These are phyloP conservation scores for Rotaria magnacalcarata DNA, from an alignment of 2,888 invertebrate species.

Conservation along the genomic window DNA sequence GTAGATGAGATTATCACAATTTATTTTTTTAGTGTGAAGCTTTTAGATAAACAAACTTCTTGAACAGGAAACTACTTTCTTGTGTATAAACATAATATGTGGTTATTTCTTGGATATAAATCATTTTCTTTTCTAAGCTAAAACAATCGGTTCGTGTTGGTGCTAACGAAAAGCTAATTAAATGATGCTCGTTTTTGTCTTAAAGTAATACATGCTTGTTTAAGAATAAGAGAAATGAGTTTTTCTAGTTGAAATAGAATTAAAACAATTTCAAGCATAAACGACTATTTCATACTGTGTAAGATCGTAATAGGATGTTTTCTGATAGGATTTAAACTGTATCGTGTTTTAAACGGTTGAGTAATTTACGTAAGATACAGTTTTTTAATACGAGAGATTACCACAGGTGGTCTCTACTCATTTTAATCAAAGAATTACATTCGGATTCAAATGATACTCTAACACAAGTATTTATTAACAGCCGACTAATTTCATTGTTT, in stretches of 20 bases:
- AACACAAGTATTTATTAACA: no score
- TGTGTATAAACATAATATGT: neutral
- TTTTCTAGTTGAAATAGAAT: neutral
- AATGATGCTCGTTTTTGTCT: neutral
- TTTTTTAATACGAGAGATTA: no score
- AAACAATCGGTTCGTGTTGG: neutral
- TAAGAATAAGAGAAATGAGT: no score
- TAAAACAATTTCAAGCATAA: neutral
- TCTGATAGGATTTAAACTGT: no score
- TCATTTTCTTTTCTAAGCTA: neutral
- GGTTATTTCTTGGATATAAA: neutral
- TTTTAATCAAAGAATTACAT: no score
- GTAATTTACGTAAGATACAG: no score
- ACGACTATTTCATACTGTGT: neutral
- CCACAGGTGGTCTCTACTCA: no score
- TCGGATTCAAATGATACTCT: no score
- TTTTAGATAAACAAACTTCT: neutral
- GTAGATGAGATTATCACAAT: constrained; percentile 18
- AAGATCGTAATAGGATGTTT: neutral
- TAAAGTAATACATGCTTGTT: no score
- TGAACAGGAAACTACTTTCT: neutral
- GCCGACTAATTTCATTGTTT: no score
- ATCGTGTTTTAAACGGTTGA: no score
- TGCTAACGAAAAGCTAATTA: neutral
- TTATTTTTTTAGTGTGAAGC: neutral